phyloP scores from a whole-genome alignment of 2,888 invertebrate genomes.

The Carcina quercana region DNA sequence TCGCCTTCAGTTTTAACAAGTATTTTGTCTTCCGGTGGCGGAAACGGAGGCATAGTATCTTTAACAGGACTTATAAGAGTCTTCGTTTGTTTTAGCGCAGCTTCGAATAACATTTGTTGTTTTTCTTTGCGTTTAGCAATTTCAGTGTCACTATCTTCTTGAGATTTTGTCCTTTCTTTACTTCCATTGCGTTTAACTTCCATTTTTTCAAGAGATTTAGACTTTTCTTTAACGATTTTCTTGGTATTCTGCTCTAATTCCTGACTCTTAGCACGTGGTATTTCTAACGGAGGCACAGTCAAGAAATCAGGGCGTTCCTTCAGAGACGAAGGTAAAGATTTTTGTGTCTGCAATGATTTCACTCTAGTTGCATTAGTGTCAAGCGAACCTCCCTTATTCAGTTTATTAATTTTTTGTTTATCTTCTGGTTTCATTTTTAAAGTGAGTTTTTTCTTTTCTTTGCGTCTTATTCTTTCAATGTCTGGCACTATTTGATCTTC shows the following conservation, averaged over 20 bases:
- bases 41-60: conserved; percentile 81
- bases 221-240: conserved; percentile 77
- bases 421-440: conserved; percentile 63
- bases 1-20: conserved; percentile 81
- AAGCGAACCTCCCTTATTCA: conserved; percentile 66
- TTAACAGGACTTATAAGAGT: conserved; percentile 83
- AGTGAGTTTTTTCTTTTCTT: conserved; percentile 63
- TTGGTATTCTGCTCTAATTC: conserved; percentile 71
- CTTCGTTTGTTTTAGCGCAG: conserved; percentile 83
- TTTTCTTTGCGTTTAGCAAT: conserved; percentile 82
- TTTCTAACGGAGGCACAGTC: conserved; percentile 69
- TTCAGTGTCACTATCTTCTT: conserved; percentile 82
- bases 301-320: conserved; percentile 69
- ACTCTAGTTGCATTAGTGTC: conserved; percentile 65
- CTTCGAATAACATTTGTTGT: conserved; percentile 84
- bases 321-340: conserved; percentile 71
- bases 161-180: conserved; percentile 81
- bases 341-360: conserved; percentile 64
- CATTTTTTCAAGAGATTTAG: conserved; percentile 79
- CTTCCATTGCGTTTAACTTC: conserved; percentile 72
- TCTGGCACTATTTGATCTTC: conserved; percentile 70
- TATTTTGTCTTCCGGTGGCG: conserved; percentile 83
- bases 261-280: conserved; percentile 76
- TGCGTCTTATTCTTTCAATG: conserved; percentile 64
- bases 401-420: conserved; percentile 51